Conservation (phyloP, 2,113 vertebrate genomes). For the Seriola aureovittata region DNA sequence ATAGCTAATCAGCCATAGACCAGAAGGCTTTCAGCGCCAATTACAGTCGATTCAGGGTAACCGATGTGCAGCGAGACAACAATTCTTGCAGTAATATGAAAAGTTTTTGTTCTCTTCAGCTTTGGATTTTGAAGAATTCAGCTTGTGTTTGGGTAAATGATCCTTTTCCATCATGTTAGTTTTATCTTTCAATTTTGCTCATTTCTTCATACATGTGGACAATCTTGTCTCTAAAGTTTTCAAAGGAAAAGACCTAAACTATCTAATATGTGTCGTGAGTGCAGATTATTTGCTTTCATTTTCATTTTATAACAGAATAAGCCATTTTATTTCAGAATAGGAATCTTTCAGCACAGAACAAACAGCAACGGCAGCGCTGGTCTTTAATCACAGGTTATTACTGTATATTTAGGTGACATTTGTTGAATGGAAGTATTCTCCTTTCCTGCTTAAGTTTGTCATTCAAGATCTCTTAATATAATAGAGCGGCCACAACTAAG, state of each 20-base stretch:
- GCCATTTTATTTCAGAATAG: background rate
- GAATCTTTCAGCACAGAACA: background rate
- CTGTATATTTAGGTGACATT: background rate
- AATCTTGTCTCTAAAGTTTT: background rate
- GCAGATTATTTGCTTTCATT: constrained; percentile 1
- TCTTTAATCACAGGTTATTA: background rate
- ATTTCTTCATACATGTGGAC: background rate
- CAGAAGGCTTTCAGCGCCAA: constrained; percentile 7
- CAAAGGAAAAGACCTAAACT: background rate
- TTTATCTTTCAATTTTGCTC: too few relatives aligned
- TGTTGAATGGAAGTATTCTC: background rate
- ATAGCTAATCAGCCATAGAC: constrained; percentile 44
- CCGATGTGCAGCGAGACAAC: constrained; percentile 9
- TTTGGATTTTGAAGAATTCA: background rate
- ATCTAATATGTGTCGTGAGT: background rate
- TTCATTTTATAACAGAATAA: background rate
- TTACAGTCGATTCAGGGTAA: constrained; percentile 35
- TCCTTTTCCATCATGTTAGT: background rate
- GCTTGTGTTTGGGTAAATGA: background rate
- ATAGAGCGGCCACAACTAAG: background rate
- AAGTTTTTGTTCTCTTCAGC: background rate
- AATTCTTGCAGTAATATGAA: background rate
- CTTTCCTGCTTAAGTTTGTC: background rate
- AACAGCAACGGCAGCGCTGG: background rate
- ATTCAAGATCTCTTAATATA: background rate